Evolutionary conservation across 2,888 invertebrate species (phyloP).

Genomic region (Sarcophaga carnaria): DNA sequence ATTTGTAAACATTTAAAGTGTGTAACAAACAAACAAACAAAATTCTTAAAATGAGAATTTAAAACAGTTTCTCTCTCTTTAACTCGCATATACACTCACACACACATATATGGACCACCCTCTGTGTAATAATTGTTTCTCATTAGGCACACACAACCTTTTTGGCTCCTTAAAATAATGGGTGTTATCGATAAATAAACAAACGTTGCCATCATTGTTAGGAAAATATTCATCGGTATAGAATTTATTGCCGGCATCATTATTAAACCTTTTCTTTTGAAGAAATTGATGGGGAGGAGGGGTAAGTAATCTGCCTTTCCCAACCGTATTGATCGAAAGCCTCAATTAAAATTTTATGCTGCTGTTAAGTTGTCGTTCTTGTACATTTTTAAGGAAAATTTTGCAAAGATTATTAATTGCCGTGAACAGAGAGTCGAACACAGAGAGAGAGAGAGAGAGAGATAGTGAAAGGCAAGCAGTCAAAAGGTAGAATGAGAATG

Average conservation of each 20-base stretch:
- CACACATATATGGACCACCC: background rate
- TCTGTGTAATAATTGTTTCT: too few species aligned
- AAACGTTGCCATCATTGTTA: background rate
- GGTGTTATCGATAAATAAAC: background rate
- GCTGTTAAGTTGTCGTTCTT: constrained; percentile 14
- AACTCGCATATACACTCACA: background rate
- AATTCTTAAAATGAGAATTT: background rate
- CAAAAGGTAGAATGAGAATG: background rate
- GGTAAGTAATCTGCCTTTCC: background rate
- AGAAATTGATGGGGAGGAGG: background rate
- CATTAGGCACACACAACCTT: background rate
- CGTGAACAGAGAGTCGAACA: background rate
- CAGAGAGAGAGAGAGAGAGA: background rate
- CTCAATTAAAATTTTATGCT: constrained; percentile 15
- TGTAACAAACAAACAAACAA: constrained; percentile 4
- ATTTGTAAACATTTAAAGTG: constrained; percentile 33
- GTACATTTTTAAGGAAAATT: constrained; percentile 17
- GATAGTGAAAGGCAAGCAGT: too few species aligned
- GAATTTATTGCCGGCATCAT: background rate
- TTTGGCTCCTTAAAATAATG: background rate
- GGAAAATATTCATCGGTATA: background rate
- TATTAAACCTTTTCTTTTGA: background rate
- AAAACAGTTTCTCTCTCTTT: background rate
- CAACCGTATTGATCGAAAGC: background rate
- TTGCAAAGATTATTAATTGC: constrained; percentile 23